Evolutionary conservation across 2,797 vertebrate genomes (phyloP), one percentile per base, ranked within the genome.

Genomic region (Acrossocheilus wenchowensis): DNA sequence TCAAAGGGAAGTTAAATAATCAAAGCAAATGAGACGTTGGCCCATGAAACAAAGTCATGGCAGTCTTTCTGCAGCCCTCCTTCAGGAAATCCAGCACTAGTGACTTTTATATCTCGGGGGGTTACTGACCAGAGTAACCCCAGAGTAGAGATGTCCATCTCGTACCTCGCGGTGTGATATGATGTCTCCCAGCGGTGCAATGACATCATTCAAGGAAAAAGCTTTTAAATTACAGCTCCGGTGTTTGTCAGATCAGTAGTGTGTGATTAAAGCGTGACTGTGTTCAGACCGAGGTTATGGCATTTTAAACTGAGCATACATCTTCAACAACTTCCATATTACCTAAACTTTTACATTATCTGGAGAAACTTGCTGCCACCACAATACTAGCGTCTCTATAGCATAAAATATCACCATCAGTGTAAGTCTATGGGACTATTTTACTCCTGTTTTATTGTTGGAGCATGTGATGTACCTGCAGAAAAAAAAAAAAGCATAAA

Each of bases 1-100:
- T 95, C 91, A 95, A 94, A 95, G 93, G 80, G 86, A 91, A 89
- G 91, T 73, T 36, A 57, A 85, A 80, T 57, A 71, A 90, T 83
- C 84, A 89, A 88, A 69, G 69, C 85, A 91, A 89, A 92, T 77
- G 88, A 85, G 88, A 93, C 90, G 93, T 89, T 52, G 90, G 92
- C 92, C 92, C 91, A 84, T 83, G 74, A 89, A 93, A 88, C 90
- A 91, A 92, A 88, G 85, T 77, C 26, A 79, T 78, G 85, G 91
- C 86, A 89, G 90, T 88, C 88, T 79, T 89, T 89, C 92, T 92
- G 89, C 82, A 89, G 78, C 60, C 66, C 78, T 84, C 91, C 78
- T 87, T 87, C 86, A 87, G 79, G 91, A 94, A 93, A 93, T 90
- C 81, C 69, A 85, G 89, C 78, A 90, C 90, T 87, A 6, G 43